These are phyloP conservation scores for Trypoxylus dichotomus DNA, from an alignment of 1,140 invertebrate genomes.

Conservation along the genomic window DNA sequence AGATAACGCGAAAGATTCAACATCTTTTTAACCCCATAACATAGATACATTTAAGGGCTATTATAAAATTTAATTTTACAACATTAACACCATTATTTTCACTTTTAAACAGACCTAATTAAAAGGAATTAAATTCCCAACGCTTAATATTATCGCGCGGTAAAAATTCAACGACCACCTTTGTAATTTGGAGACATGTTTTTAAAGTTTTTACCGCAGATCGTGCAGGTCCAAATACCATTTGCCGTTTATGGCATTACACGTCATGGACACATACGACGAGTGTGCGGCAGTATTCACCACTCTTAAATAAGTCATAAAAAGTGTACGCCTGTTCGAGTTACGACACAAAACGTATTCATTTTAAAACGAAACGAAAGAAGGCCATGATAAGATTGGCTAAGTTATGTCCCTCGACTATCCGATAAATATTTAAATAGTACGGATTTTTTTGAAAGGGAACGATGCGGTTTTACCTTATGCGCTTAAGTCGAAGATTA, in stretches of 20 bases:
- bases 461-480: neutral
- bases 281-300: neutral
- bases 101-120: neutral
- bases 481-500: neutral
- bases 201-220: neutral
- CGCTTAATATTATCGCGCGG: neutral
- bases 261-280: neutral
- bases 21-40: too few species aligned
- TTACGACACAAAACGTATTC: conserved; percentile 14
- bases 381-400: conserved; percentile 6
- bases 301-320: conserved; percentile 25
- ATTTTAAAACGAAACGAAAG: conserved; percentile 17
- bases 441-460: neutral
- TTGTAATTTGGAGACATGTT: conserved; percentile 17
- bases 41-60: neutral
- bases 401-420: conserved; percentile 12
- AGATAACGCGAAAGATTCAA: too few species aligned
- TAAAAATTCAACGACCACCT: conserved; percentile 14
- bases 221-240: conserved; percentile 12
- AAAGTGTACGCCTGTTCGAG: neutral
- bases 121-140: neutral
- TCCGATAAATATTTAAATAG: conserved; percentile 18
- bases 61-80: neutral
- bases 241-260: conserved; percentile 19
- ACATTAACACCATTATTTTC: neutral